A percentile compares a stretch with the other conserved stretches of the same genome.
These are phyloP conservation scores for Argyrosomus regius DNA, from an alignment of 2,797 vertebrate species.

Conservation along the genomic window DNA sequence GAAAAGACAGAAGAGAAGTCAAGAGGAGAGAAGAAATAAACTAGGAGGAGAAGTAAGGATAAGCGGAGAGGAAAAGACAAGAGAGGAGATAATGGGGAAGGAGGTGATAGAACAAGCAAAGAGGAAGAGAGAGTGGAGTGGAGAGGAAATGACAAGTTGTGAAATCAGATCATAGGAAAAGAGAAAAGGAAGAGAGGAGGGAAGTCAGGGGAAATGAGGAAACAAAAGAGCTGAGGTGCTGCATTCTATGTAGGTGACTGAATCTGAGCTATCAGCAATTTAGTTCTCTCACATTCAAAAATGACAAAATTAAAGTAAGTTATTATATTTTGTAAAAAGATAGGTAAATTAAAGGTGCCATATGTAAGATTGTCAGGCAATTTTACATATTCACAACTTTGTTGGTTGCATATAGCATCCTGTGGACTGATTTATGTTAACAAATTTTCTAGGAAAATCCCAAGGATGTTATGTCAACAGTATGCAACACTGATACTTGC, in stretches of 20 bases:
- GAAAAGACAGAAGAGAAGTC: constrained; percentile 27
- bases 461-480: no score
- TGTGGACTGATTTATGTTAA: no score
- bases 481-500: no score
- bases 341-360: no score
- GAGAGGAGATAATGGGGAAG: constrained; percentile 7
- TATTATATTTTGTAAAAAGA: background rate
- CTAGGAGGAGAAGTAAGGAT: constrained; percentile 7
- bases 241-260: background rate
- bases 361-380: no score
- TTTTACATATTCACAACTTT: no score
- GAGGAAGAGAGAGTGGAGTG: constrained; percentile 5
- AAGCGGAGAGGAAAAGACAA: constrained; percentile 22
- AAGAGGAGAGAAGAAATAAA: background rate
- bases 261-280: background rate
- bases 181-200: background rate
- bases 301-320: background rate
- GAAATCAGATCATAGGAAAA: constrained; percentile 21
- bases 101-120: background rate
- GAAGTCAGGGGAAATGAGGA: constrained; percentile 25
- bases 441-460: no score
- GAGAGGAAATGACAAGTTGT: constrained; percentile 38
- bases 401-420: no score
- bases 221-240: constrained; percentile 6
- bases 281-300: background rate